Base-by-base conservation (phyloP, 2,113 vertebrate species). In the Lepus timidus region DNA sequence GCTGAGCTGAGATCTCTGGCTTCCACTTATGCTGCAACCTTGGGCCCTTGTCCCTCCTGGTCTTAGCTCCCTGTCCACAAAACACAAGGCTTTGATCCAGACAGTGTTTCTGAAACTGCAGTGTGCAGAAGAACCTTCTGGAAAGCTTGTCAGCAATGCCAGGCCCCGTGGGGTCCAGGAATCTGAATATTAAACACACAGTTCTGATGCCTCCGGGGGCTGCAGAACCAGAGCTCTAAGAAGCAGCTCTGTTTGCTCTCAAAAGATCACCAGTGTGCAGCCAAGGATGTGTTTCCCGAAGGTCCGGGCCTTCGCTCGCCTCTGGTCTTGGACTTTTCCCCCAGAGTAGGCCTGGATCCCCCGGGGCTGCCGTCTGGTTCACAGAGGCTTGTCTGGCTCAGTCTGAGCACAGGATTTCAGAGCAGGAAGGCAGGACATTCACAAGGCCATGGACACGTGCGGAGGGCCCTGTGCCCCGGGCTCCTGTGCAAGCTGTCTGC, bases 391-490 rank as follows among this genome's bases (percentile, higher is more conserved):
- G 20, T 31, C 67, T 65, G 9, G 2, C 27, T 39, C 58, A 13
- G 58, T 27, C 6, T 33, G 62, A 52, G 70, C 33, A 4, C 4
- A 1, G 44, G 36, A 4, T 6, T 20, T 27, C 9, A 33, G 39
- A 52, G 22, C 20, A 81, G 33, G 4, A 75, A 33, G 61, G 44
- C 44, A 44, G 44, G 25, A 13, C 31, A 64, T 51, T 10, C 23
- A 19, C 14, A 17, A 22, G 58, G 25, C 9, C 33, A 12, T 1
- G 76, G 39, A n/a, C 0, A 0, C 1, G 16, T 0, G 4, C 0
- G 1, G 4, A 62, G 31, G 23, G 64, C 11, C 75, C 55, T 13
- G 17, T 2, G 31, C 73, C 25, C 49, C 23, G 2, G 33, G 49
- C 33, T 71, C 10, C 36, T 19, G 31, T 8, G 4, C 2, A 20